These are phyloP conservation scores for Menidia beryllina DNA, from an alignment of 2,113 vertebrate genomes.

Conservation along the genomic window DNA sequence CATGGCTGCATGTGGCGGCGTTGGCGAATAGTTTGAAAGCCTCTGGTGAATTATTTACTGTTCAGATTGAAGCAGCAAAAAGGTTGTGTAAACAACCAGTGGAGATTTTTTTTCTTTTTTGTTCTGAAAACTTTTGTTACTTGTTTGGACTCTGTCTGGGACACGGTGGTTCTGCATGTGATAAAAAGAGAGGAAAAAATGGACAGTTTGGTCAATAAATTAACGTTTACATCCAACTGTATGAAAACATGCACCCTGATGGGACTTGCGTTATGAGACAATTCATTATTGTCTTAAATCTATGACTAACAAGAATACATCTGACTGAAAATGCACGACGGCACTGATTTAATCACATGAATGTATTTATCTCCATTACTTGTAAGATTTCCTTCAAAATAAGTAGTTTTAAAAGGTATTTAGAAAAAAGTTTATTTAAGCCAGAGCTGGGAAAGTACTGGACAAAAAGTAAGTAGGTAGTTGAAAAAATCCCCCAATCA, in stretches of 20 bases:
- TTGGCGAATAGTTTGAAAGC: slow-evolving; percentile 29
- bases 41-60: slow-evolving; percentile 59
- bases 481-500: neutral
- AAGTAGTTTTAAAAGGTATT: neutral
- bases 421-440: neutral
- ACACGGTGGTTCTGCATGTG: slow-evolving; percentile 31
- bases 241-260: neutral
- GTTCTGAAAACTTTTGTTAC: slow-evolving; percentile 17
- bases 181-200: slow-evolving; percentile 19
- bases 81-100: slow-evolving; percentile 47
- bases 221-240: neutral
- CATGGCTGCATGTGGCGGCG: slow-evolving; percentile 78
- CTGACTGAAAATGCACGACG: neutral
- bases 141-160: slow-evolving; percentile 21
- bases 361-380: neutral
- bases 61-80: slow-evolving; percentile 42
- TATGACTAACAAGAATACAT: neutral
- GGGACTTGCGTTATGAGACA: neutral
- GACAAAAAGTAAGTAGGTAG: neutral
- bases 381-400: neutral
- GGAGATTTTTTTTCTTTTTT: slow-evolving; percentile 17
- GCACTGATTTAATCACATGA: neutral
- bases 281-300: neutral
- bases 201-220: slow-evolving; percentile 27
- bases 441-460: neutral